These are phyloP conservation scores for Acronicta aceris DNA, from an alignment of 2,888 invertebrate species.

Conservation along the genomic window DNA sequence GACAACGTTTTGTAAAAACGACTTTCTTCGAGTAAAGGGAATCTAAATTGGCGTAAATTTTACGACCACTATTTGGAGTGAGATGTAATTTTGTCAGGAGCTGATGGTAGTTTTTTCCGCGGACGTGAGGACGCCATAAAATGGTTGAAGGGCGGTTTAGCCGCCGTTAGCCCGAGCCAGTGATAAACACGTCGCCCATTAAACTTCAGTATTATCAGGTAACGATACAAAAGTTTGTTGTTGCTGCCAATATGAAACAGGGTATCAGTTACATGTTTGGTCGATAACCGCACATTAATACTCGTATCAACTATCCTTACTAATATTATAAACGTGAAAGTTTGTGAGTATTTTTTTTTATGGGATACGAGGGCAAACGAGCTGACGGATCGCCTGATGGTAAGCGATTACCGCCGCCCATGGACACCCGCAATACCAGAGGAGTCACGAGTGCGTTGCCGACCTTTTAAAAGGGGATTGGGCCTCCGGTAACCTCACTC, in stretches of 20 bases:
- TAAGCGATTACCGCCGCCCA: too few relatives aligned
- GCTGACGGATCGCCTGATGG: too few relatives aligned
- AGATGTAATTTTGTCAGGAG: constrained; percentile 66
- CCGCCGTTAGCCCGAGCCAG: constrained; percentile 35
- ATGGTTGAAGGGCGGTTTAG: constrained; percentile 49
- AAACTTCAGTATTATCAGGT: constrained; percentile 44
- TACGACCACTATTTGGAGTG: constrained; percentile 72
- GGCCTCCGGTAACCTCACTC: too few relatives aligned
- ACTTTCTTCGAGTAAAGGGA: constrained; percentile 70
- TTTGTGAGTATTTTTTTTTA: too few relatives aligned
- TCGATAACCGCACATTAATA: too few relatives aligned
- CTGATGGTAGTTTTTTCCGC: constrained; percentile 53
- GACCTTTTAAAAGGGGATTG: too few relatives aligned
- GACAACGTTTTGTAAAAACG: constrained; percentile 71
- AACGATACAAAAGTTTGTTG: constrained; percentile 35
- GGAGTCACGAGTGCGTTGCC: too few relatives aligned
- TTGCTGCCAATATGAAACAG: constrained; percentile 18
- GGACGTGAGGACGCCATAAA: constrained; percentile 51
- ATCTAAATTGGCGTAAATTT: constrained; percentile 83
- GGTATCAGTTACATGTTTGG: constrained; percentile 2
- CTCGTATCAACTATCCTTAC: too few relatives aligned
- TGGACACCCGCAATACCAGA: too few relatives aligned
- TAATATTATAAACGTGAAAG: too few relatives aligned
- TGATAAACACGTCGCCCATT: constrained; percentile 44
- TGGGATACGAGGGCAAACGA: too few relatives aligned